phyloP scores from a whole-genome alignment of 2,797 vertebrate species.

The Buceros bicornis region DNA sequence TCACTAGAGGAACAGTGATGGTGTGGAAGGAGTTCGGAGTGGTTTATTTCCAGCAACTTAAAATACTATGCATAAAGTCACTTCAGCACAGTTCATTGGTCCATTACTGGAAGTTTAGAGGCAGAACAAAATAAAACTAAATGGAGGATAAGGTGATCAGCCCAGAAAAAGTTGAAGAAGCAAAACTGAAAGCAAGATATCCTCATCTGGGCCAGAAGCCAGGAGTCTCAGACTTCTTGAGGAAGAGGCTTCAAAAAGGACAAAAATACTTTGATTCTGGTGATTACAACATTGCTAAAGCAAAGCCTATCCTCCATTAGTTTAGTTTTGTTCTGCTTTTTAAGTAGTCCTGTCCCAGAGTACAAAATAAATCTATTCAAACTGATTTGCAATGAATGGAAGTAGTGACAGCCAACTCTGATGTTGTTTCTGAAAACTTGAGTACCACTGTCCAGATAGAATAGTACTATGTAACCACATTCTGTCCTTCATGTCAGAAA shows the following conservation, averaged over 20 bases:
- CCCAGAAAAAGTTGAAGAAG: conserved; percentile 96
- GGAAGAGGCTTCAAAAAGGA: conserved; percentile 97
- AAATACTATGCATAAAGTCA: neutral
- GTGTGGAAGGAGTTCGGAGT: neutral
- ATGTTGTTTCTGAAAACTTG: neutral
- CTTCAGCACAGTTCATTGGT: neutral
- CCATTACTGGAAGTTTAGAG: neutral
- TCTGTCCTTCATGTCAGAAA: neutral
- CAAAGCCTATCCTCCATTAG: neutral
- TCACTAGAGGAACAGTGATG: neutral
- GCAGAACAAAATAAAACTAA: conserved; percentile 33
- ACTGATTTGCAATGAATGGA: neutral
- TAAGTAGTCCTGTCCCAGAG: neutral
- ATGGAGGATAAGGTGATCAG: conserved; percentile 92
- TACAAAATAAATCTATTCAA: neutral
- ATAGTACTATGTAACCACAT: neutral
- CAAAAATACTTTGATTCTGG: no score
- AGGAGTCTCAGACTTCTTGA: conserved; percentile 96
- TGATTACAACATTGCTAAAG: no score
- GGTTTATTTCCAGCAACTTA: neutral
- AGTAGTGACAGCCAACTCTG: neutral
- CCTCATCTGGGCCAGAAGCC: conserved; percentile 96
- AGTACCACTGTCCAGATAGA: neutral
- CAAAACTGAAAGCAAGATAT: conserved; percentile 96
- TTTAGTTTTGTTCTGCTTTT: neutral